Conservation (phyloP, 2,113 vertebrate genomes). For the Phalacrocorax carbo region DNA sequence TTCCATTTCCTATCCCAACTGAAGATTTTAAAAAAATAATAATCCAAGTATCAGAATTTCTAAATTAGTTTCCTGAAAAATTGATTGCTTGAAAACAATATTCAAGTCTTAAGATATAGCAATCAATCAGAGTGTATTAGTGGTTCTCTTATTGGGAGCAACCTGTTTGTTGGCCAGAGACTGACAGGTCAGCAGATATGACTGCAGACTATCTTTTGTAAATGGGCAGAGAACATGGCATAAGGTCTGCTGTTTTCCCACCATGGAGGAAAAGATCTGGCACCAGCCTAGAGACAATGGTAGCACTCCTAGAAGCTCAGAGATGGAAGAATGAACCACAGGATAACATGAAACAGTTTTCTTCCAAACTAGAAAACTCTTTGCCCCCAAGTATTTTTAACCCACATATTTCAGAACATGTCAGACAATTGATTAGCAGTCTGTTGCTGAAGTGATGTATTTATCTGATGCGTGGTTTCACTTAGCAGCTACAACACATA, state of each 20-base stretch:
- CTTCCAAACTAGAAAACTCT: background rate
- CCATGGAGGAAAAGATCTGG: background rate
- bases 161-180: background rate
- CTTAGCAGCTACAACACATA: slow-evolving; percentile 44
- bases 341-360: background rate
- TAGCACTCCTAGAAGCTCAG: background rate
- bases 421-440: slow-evolving; percentile 42
- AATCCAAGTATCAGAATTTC: background rate
- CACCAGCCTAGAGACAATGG: background rate
- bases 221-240: background rate
- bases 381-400: slow-evolving; percentile 19
- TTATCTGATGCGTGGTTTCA: slow-evolving; percentile 43
- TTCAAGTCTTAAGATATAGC: background rate
- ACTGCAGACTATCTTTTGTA: background rate
- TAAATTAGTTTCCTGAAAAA: background rate
- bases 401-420: background rate
- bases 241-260: background rate
- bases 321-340: background rate
- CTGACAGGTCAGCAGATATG: background rate
- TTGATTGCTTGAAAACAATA: background rate
- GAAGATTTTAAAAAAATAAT: background rate
- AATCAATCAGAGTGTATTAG: background rate
- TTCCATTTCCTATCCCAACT: background rate
- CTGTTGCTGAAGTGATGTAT: slow-evolving; percentile 47
- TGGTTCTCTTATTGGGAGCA: background rate